phyloP scores from a whole-genome alignment of 92 coral and sea anemone genomes.

The Hydrozoanthus gracilis region DNA sequence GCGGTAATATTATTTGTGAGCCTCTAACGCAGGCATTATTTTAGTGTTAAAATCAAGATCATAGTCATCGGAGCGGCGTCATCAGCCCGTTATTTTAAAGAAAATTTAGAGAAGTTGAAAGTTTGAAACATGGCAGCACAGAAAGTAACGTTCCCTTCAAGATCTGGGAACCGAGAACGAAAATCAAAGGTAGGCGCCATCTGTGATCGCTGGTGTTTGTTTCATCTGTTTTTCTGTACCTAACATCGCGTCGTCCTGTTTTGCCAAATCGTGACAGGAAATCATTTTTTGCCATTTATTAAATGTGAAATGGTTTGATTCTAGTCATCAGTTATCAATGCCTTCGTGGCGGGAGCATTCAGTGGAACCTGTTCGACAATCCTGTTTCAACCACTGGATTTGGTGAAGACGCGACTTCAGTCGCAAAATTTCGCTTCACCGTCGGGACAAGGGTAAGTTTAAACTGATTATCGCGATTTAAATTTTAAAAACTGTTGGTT shows the following conservation, averaged over 20 bases:
- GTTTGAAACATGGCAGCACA: slow-evolving; percentile 17
- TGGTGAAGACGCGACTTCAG: slow-evolving; percentile 94
- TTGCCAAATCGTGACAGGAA: background rate
- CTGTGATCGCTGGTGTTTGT: background rate
- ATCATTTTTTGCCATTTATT: background rate
- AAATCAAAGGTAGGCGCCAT: slow-evolving; percentile 9
- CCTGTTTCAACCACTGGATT: slow-evolving; percentile 93
- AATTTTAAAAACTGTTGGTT: too few species aligned
- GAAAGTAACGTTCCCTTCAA: background rate
- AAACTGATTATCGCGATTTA: too few species aligned
- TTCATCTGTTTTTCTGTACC: too few species aligned
- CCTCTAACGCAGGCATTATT: slow-evolving; percentile 50
- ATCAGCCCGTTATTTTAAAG: background rate
- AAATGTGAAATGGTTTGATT: background rate
- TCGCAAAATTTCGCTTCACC: slow-evolving; percentile 52
- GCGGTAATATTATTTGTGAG: slow-evolving; percentile 22
- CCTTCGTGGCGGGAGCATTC: slow-evolving; percentile 93
- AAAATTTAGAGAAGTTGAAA: background rate
- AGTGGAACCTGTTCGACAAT: slow-evolving; percentile 96
- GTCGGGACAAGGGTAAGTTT: slow-evolving; percentile 30
- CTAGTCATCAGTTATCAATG: slow-evolving; percentile 77
- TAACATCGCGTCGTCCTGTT: background rate
- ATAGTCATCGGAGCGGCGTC: slow-evolving; percentile 3
- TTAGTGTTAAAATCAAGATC: background rate
- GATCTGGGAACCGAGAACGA: slow-evolving; percentile 9